phyloP scores from a whole-genome alignment of 2,113 vertebrate species.

The Silurus meridionalis region DNA sequence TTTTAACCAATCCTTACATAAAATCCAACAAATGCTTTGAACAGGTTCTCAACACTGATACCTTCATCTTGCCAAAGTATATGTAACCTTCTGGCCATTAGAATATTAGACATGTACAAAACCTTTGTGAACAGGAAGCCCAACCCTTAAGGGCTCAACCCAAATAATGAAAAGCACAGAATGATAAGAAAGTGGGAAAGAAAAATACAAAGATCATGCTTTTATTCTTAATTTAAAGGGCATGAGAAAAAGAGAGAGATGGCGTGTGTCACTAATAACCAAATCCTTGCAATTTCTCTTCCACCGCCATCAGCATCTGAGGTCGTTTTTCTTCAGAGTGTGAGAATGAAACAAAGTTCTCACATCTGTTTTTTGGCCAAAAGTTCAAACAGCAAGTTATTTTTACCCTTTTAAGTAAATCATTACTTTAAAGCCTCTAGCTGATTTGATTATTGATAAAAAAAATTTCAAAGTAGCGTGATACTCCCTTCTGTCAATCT shows the following conservation, averaged over 20 bases:
- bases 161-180: conserved; percentile 39
- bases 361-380: not conserved
- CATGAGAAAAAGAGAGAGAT: conserved; percentile 7
- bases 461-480: not conserved
- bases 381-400: not conserved
- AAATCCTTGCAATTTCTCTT: conserved; percentile 24
- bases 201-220: not conserved
- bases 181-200: not conserved
- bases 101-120: not conserved
- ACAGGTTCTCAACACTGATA: not conserved
- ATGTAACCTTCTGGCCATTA: not conserved
- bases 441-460: not conserved
- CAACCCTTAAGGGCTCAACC: conserved; percentile 13
- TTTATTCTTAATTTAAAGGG: not conserved
- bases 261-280: not conserved
- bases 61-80: conserved; percentile 8
- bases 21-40: conserved; percentile 6
- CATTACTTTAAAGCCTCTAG: not conserved
- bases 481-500: not conserved
- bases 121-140: not conserved
- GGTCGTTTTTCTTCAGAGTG: not conserved
- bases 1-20: not conserved
- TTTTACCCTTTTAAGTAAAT: not conserved
- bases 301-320: not conserved
- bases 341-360: conserved; percentile 29